These are phyloP conservation scores for Caenorhabditis sp. DNA, from an alignment of 2,888 invertebrate genomes.

Conservation along the genomic window DNA sequence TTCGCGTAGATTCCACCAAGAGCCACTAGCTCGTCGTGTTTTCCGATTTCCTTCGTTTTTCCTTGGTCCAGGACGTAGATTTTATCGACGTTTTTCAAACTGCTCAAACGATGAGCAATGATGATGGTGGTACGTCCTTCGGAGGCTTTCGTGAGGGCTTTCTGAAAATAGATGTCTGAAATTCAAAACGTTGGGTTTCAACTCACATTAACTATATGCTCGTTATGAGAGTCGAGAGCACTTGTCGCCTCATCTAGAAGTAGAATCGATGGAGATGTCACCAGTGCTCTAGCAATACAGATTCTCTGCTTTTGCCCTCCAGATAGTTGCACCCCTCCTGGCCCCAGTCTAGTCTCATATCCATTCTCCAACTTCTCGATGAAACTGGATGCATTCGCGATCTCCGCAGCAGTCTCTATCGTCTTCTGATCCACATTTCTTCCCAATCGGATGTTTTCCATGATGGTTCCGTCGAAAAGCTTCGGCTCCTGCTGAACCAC, in stretches of 20 bases:
- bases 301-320: conserved; percentile 84
- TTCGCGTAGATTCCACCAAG: conserved; percentile 72
- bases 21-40: conserved; percentile 72
- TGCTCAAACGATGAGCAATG: conserved; percentile 77
- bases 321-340: conserved; percentile 83
- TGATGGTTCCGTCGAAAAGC: conserved; percentile 75
- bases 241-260: conserved; percentile 84
- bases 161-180: conserved; percentile 37
- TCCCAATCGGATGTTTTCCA: conserved; percentile 73
- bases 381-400: conserved; percentile 78
- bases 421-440: conserved; percentile 55
- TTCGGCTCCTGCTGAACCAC: conserved; percentile 78
- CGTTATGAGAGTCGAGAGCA: conserved; percentile 84
- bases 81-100: conserved; percentile 70
- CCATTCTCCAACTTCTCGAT: conserved; percentile 74
- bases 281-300: conserved; percentile 83
- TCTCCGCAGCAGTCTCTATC: conserved; percentile 61
- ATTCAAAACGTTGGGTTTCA: too few species aligned
- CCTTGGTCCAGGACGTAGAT: conserved; percentile 74
- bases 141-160: conserved; percentile 72
- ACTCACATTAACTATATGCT: conserved; percentile 81
- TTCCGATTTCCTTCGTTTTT: conserved; percentile 65
- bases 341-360: conserved; percentile 82
- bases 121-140: conserved; percentile 74
- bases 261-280: conserved; percentile 83